phyloP scores from a whole-genome alignment of 2,113 vertebrate genomes.

The Mohoua ochrocephala region DNA sequence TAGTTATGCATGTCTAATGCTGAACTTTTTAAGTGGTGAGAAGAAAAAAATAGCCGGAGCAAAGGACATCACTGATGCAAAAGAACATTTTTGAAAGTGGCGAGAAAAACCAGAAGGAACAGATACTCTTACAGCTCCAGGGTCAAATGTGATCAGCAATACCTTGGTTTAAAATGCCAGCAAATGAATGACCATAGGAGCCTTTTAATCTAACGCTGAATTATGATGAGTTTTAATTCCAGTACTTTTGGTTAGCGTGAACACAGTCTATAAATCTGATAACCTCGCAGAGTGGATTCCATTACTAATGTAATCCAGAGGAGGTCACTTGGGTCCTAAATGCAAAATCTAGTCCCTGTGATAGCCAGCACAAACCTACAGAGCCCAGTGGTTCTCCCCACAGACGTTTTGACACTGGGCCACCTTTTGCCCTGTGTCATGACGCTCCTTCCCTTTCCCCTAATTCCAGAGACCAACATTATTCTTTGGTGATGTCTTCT shows the following conservation, averaged over 20 bases:
- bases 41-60: background rate
- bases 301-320: too few species aligned
- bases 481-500: background rate
- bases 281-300: background rate
- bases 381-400: background rate
- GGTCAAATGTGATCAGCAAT: background rate
- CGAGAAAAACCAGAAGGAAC: background rate
- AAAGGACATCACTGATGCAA: background rate
- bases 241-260: background rate
- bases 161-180: background rate
- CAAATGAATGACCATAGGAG: background rate
- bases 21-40: background rate
- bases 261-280: background rate
- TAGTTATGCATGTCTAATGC: background rate
- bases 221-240: background rate
- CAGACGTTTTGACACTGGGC: background rate
- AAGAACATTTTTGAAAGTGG: background rate
- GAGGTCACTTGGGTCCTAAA: background rate
- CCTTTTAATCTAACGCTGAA: background rate
- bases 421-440: accelerated
- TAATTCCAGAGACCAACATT: background rate
- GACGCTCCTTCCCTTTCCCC: background rate
- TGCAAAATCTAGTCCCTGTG: background rate
- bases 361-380: background rate
- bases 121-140: background rate